Percentiles rank a stretch among this genome's conserved stretches.
Evolutionary conservation across 2,113 vertebrate species (phyloP).

Genomic region (Hypanus sabinus): DNA sequence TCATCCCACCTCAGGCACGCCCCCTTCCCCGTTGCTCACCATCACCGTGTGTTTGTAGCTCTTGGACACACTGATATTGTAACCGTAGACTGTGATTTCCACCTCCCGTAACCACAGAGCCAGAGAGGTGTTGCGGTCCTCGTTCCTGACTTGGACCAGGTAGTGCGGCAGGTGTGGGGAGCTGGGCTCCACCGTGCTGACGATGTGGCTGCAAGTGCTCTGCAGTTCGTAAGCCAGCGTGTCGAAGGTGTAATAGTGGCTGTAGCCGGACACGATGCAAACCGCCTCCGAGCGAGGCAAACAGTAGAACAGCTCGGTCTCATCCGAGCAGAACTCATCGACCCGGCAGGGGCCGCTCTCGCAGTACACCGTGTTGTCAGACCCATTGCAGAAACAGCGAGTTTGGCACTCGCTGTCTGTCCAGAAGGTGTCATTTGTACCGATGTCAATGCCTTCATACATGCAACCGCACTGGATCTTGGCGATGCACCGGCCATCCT

Average conservation of each 20-base stretch:
- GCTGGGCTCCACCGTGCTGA: conserved; percentile 66
- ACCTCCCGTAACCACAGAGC: conserved; percentile 90
- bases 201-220: conserved; percentile 77
- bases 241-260: conserved; percentile 83
- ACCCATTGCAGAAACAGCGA: conserved; percentile 91
- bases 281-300: conserved; percentile 74
- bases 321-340: conserved; percentile 83
- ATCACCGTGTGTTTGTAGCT: conserved; percentile 87
- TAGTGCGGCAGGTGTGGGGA: conserved; percentile 60
- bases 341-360: conserved; percentile 69
- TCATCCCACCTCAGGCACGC: neutral
- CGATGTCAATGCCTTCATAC: conserved; percentile 72
- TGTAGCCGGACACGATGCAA: conserved; percentile 80
- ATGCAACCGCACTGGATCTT: conserved; percentile 81
- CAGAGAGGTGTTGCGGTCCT: conserved; percentile 84
- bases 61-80: conserved; percentile 76
- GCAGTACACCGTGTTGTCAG: conserved; percentile 86
- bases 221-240: conserved; percentile 85
- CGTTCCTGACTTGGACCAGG: conserved; percentile 69
- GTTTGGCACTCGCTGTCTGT: conserved; percentile 85
- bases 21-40: conserved; percentile 61
- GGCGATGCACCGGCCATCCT: conserved; percentile 66
- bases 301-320: conserved; percentile 72
- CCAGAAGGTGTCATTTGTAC: conserved; percentile 91
- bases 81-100: conserved; percentile 76